These are phyloP conservation scores for Actinia tenebrosa DNA, from an alignment of 64 coral and sea anemone genomes.

Conservation along the genomic window DNA sequence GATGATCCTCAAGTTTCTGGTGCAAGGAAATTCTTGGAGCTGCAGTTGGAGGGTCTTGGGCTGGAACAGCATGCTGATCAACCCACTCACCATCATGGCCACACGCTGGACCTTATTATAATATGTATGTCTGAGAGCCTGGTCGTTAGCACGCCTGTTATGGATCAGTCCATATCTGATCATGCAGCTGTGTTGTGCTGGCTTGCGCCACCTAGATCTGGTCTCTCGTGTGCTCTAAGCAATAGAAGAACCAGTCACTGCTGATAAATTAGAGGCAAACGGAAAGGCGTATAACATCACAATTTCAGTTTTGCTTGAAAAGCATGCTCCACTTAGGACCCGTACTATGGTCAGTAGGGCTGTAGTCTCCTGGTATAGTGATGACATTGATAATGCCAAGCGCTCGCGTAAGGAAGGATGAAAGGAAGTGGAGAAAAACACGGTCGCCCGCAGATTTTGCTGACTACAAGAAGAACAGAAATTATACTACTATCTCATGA, in stretches of 20 bases:
- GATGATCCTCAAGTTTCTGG: no score
- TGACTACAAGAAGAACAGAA: slow-evolving; percentile 20
- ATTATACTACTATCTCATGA: slow-evolving; percentile 14
- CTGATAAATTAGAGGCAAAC: background rate
- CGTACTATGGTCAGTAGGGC: background rate
- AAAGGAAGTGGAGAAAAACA: slow-evolving; percentile 40
- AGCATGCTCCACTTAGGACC: slow-evolving; percentile 3
- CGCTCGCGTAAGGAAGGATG: background rate
- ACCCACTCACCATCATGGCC: slow-evolving; percentile 56
- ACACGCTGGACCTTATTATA: slow-evolving; percentile 52
- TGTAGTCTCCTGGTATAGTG: slow-evolving; percentile 27
- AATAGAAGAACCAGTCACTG: background rate
- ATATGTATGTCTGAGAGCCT: slow-evolving; percentile 44
- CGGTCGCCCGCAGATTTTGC: background rate
- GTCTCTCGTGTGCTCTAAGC: background rate
- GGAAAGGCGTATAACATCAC: slow-evolving; percentile 9
- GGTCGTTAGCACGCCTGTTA: slow-evolving; percentile 24
- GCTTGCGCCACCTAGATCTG: background rate
- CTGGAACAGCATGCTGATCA: no score
- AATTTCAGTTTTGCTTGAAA: background rate
- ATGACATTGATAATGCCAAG: slow-evolving; percentile 14
- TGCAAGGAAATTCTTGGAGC: no score
- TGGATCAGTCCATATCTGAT: slow-evolving; percentile 7
- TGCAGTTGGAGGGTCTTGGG: no score
- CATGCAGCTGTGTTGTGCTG: slow-evolving; percentile 6